These are phyloP conservation scores for Dynastes tityus DNA, from an alignment of 2,888 invertebrate genomes.

Conservation along the genomic window DNA sequence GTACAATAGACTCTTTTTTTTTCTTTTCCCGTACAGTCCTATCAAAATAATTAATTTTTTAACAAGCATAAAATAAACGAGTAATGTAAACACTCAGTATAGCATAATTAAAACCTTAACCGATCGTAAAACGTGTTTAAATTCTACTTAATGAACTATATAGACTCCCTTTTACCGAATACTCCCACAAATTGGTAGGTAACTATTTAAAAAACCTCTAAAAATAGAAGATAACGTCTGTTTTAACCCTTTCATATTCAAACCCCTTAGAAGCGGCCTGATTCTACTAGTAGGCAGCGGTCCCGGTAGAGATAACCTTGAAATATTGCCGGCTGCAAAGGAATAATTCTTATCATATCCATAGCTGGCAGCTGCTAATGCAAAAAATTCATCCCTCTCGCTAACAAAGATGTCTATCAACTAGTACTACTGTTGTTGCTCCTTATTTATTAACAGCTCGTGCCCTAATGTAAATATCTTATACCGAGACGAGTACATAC, in stretches of 20 bases:
- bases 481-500: background rate
- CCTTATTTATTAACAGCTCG: background rate
- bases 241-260: conserved; percentile 62
- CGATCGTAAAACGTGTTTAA: conserved; percentile 36
- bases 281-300: conserved; percentile 14
- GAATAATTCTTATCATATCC: conserved; percentile 41
- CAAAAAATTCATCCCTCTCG: conserved; percentile 41
- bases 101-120: conserved; percentile 35
- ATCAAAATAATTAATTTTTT: background rate
- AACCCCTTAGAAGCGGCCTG: conserved; percentile 43
- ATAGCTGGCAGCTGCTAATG: conserved; percentile 37
- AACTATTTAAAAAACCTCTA: conserved; percentile 67
- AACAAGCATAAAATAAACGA: background rate
- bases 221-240: conserved; percentile 66
- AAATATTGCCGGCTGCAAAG: conserved; percentile 45
- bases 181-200: conserved; percentile 57
- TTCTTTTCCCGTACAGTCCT: background rate
- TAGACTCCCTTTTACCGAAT: conserved; percentile 47
- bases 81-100: background rate
- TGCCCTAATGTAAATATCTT: conserved; percentile 13
- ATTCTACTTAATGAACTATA: conserved; percentile 40
- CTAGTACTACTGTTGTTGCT: background rate
- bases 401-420: conserved; percentile 22
- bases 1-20: too few relatives aligned
- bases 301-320: conserved; percentile 30